Conservation (phyloP, 2,888 invertebrate species). For the Catocala sponsa region DNA sequence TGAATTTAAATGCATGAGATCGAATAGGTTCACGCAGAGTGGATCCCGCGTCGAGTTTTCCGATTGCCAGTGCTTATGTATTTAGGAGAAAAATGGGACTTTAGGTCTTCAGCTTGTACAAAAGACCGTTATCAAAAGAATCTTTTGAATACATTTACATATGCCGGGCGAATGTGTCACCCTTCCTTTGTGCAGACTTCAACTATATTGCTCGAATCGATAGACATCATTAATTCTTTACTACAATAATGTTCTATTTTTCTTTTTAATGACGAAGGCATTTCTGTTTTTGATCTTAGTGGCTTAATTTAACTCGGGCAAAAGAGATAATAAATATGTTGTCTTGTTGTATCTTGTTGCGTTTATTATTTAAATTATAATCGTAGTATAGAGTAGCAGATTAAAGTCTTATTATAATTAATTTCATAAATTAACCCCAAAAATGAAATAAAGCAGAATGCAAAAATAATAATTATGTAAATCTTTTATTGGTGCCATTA, state of each 20-base stretch:
- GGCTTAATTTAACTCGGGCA: no score
- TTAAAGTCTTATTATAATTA: no score
- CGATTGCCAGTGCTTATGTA: slow-evolving; percentile 82
- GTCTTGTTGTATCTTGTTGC: no score
- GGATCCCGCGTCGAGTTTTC: slow-evolving; percentile 73
- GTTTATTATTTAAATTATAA: no score
- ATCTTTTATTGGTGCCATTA: not conserved
- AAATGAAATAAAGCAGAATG: no score
- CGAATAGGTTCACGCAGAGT: slow-evolving; percentile 82
- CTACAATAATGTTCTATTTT: slow-evolving; percentile 8
- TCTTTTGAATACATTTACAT: slow-evolving; percentile 67
- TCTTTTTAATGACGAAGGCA: slow-evolving; percentile 4
- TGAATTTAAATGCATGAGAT: slow-evolving; percentile 88
- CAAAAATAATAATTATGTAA: no score
- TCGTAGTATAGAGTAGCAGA: no score
- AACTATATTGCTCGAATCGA: slow-evolving; percentile 52
- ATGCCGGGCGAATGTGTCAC: slow-evolving; percentile 45
- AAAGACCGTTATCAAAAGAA: slow-evolving; percentile 71
- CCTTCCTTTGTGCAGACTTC: slow-evolving; percentile 54
- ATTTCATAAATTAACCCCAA: no score
- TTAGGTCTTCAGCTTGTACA: slow-evolving; percentile 67
- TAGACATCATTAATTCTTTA: slow-evolving; percentile 39
- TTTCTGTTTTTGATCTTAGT: slow-evolving; percentile 7
- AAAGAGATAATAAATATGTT: no score
- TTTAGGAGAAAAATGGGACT: slow-evolving; percentile 77